Base-by-base conservation (phyloP, 2,888 invertebrate species). In the Luffia ferchaultella region DNA sequence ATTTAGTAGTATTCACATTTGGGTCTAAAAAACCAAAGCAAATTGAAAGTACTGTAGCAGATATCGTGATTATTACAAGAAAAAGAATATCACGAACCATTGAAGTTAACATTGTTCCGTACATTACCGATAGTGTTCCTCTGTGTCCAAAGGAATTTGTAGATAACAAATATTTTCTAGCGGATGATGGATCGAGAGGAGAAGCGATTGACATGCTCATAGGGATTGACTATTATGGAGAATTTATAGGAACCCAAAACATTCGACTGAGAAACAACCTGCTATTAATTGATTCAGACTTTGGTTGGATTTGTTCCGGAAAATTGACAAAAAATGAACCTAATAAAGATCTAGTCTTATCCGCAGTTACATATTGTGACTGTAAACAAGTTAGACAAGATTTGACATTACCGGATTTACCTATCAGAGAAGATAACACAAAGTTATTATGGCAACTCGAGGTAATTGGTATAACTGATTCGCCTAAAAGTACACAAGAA, bases 391-490 rank as follows among this genome's bases (percentile, higher is more conserved):
- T n/a, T n/a, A 16, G 19, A 7, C 17, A 18, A 18, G 12, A 18
- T 45, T 45, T 45, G 7, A 7, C 17, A 5, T 5, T 50, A 42
- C 57, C 56, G 3, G 59, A 60, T 45, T 49, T 51, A 45, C 45
- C 45, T 9, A 17, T 45, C 2, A 45, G n/a, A 18, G 45, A 45
- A n/a, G 18, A 18, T 18, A 7, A 18, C 45, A 18, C 58, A 1
- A 54, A 52, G 18, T 2, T 7, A 0, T 19, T 62, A 20, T 59
- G 60, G 61, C 54, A 55, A 2, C 19, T 62, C 2, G 59, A 62
- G 51, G 30, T 54, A 0, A 60, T 61, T n/a, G 60, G 60, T 5
- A 61, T 62, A 1, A 54, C 30, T 1, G 55, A 58, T 18, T 55
- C 53, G n/a, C 56, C 57, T 1, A 58, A 57, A 20, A 17, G 18